These are phyloP conservation scores for Globodera rostochiensis DNA, from an alignment of 1,140 invertebrate species.

Conservation along the genomic window DNA sequence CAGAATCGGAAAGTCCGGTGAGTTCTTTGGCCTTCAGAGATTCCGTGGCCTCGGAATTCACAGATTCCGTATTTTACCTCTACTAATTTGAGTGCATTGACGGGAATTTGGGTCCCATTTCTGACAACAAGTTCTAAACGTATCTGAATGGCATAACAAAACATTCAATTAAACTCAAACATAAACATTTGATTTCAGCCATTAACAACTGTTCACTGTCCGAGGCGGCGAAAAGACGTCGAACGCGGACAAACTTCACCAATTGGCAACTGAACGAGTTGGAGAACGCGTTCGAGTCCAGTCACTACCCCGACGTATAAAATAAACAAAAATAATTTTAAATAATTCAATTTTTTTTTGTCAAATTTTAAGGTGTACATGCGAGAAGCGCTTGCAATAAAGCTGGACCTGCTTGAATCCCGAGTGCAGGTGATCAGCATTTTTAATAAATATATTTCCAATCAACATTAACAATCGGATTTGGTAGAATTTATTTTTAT, in stretches of 20 bases:
- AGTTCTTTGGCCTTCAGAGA: too few relatives aligned
- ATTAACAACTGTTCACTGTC: constrained; percentile 9
- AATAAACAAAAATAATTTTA: not conserved
- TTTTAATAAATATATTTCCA: constrained; percentile 3
- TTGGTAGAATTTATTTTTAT: constrained; percentile 1
- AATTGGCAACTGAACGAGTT: constrained; percentile 98
- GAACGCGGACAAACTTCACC: constrained; percentile 96
- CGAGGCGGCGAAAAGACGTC: constrained; percentile 45
- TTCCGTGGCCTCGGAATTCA: too few relatives aligned
- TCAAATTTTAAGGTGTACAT: constrained; percentile 77
- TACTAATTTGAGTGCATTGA: not conserved
- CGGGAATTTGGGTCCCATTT: not conserved
- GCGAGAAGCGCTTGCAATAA: constrained; percentile 89
- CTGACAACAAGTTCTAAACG: not conserved
- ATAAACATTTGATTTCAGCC: not conserved
- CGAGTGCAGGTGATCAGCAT: constrained; percentile 80
- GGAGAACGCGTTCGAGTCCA: constrained; percentile 90
- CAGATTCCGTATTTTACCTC: not conserved
- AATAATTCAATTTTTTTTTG: constrained; percentile 23
- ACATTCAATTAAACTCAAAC: not conserved
- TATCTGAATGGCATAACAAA: not conserved
- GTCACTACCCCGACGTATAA: constrained; percentile 86
- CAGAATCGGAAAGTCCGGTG: too few relatives aligned
- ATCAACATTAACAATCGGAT: not conserved
- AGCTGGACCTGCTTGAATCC: constrained; percentile 93